phyloP scores from a whole-genome alignment of 2,797 vertebrate genomes.

The Urocyon cinereoargenteus region DNA sequence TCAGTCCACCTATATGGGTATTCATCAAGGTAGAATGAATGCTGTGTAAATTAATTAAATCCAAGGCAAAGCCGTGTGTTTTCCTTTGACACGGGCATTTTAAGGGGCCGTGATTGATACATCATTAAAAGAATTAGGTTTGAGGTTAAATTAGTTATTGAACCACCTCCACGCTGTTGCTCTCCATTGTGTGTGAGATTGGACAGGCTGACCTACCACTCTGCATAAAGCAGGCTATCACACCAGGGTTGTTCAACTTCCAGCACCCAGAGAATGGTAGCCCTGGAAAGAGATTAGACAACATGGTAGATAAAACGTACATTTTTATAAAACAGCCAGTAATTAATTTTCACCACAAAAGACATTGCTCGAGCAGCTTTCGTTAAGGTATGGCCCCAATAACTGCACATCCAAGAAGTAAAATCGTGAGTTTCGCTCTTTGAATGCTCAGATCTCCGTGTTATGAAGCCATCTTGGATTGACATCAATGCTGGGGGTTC shows the following conservation, averaged over 20 bases:
- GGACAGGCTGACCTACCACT: slow-evolving; percentile 44
- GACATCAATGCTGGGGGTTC: neutral
- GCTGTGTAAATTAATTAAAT: slow-evolving; percentile 56
- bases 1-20: neutral
- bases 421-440: neutral
- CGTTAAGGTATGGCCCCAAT: neutral
- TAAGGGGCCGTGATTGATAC: slow-evolving; percentile 82
- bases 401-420: no score
- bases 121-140: slow-evolving; percentile 85
- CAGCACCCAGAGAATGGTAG: neutral
- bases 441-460: neutral
- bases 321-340: neutral
- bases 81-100: slow-evolving; percentile 23
- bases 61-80: slow-evolving; percentile 13
- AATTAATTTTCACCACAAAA: neutral
- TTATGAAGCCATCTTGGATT: rapidly evolving
- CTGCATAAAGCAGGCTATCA: slow-evolving; percentile 81
- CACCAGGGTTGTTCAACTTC: slow-evolving; percentile 35
- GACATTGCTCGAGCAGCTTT: neutral
- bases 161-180: slow-evolving; percentile 81
- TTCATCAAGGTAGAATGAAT: slow-evolving; percentile 41
- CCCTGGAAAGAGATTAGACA: slow-evolving; percentile 16
- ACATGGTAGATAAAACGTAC: neutral
- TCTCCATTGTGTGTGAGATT: slow-evolving; percentile 73
- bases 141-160: slow-evolving; percentile 90